Evolutionary conservation across 2,113 vertebrate species (phyloP).

Genomic region (Scatophagus argus): DNA sequence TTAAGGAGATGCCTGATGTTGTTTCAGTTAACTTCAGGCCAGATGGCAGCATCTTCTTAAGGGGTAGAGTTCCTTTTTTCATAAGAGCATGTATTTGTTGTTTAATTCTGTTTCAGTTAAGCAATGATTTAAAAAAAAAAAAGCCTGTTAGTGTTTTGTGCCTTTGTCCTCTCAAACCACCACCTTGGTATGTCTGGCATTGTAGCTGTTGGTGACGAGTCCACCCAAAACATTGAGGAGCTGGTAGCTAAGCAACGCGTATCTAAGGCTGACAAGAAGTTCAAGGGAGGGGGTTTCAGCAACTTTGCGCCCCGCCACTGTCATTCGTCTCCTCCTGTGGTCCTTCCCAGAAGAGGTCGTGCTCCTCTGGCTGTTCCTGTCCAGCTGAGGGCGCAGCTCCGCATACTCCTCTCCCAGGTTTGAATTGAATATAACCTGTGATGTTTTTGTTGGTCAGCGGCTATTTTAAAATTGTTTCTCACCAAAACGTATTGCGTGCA

Average conservation of each 20-base stretch:
- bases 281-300: neutral
- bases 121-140: neutral
- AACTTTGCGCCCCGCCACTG: neutral
- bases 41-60: conserved; percentile 81
- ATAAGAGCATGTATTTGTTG: neutral
- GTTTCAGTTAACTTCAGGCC: conserved; percentile 76
- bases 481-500: neutral
- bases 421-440: neutral
- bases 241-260: conserved; percentile 88
- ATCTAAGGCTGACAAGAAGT: conserved; percentile 44
- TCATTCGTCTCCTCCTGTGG: neutral
- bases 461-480: neutral
- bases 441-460: neutral
- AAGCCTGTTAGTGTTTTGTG: neutral
- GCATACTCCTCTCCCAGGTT: conserved; percentile 84
- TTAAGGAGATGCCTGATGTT: conserved; percentile 89
- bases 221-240: conserved; percentile 85
- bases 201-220: conserved; percentile 87
- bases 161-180: neutral
- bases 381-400: conserved; percentile 86
- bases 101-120: neutral
- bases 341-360: conserved; percentile 75
- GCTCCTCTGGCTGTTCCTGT: conserved; percentile 83
- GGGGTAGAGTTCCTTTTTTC: conserved; percentile 76
- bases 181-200: neutral